phyloP scores from a whole-genome alignment of 2,113 vertebrate genomes.

The Forbesichthys papilliferus region DNA sequence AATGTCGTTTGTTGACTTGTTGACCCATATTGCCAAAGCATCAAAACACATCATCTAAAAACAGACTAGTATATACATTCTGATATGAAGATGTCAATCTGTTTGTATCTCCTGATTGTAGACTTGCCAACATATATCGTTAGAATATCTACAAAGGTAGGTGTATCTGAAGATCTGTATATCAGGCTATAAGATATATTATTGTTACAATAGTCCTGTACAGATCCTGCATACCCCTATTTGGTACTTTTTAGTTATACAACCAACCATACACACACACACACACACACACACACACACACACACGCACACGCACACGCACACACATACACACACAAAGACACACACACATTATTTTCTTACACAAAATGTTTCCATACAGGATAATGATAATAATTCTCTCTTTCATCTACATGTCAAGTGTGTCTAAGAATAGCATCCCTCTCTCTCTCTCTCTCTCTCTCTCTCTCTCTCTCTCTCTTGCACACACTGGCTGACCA shows the following conservation, averaged over 20 bases:
- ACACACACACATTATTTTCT: too few species aligned
- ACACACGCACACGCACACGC: not conserved
- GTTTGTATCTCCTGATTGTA: not conserved
- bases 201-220: too few species aligned
- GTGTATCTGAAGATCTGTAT: not conserved
- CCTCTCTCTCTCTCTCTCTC: too few species aligned
- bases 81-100: not conserved
- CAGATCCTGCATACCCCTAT: not conserved
- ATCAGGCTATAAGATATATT: not conserved
- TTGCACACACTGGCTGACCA: too few species aligned
- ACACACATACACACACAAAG: slow-evolving; percentile 4
- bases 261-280: not conserved
- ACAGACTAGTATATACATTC: not conserved
- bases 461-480: too few species aligned
- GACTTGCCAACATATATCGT: not conserved
- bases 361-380: too few species aligned
- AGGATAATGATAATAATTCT: too few species aligned
- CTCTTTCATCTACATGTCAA: too few species aligned
- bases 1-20: not conserved
- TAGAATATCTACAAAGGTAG: not conserved
- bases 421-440: too few species aligned
- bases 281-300: not conserved
- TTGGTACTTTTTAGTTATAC: too few species aligned
- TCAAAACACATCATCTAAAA: not conserved
- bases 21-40: not conserved